phyloP scores from a whole-genome alignment of 2,113 vertebrate species.

The Syngnathus scovelli region DNA sequence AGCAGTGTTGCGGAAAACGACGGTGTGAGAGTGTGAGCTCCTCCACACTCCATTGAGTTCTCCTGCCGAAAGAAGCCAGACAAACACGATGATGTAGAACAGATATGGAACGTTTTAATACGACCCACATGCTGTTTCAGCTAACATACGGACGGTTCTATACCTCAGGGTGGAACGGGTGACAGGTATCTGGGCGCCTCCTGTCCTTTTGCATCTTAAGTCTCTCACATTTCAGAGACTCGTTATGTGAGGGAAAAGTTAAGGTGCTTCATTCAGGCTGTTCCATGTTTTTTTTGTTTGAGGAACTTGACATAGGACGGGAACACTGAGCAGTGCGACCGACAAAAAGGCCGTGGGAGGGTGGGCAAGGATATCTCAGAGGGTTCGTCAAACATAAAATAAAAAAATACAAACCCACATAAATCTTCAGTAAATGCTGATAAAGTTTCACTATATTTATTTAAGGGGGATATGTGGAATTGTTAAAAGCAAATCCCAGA shows the following conservation, averaged over 20 bases:
- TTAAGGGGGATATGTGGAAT: too few relatives aligned
- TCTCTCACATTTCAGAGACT: constrained; percentile 95
- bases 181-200: constrained; percentile 92
- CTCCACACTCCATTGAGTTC: constrained; percentile 76
- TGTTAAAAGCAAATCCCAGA: too few relatives aligned
- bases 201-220: constrained; percentile 96
- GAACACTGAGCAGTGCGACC: too few relatives aligned
- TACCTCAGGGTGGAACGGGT: constrained; percentile 95
- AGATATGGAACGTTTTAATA: constrained; percentile 9
- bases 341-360: too few relatives aligned
- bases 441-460: too few relatives aligned
- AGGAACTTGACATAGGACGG: too few relatives aligned
- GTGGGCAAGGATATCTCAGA: too few relatives aligned
- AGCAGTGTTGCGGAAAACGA: constrained; percentile 50
- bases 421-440: too few relatives aligned
- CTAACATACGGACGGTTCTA: not conserved
- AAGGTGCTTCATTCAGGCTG: constrained; percentile 66
- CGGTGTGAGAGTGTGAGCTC: constrained; percentile 42
- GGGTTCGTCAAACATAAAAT: too few relatives aligned
- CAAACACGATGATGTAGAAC: constrained; percentile 1
- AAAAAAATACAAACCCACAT: too few relatives aligned
- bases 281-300: not conserved
- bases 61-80: constrained; percentile 50
- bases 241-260: constrained; percentile 89
- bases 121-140: constrained; percentile 9